Evolutionary conservation across 2,888 invertebrate genomes (phyloP), one percentile per base, ranked within the genome.

Genomic region (Sarcophaga carnaria): DNA sequence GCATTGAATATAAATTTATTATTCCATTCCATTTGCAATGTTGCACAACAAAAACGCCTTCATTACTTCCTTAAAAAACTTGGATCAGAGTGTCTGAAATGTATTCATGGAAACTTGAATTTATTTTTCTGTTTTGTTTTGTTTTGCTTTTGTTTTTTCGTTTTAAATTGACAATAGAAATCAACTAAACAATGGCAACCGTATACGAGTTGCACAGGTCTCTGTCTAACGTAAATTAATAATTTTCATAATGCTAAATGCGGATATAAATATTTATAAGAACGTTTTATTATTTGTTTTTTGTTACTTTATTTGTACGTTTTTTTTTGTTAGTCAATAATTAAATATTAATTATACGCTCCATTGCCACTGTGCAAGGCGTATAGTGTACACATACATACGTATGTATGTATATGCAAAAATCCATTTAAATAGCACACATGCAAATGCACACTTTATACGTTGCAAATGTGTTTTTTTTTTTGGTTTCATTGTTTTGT

Each of bases 291-390:
- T 37, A 8, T 37, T 37, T 37, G 8, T 37, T 37, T 37, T 8
- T 37, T 37, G 10, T 37, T 37, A 37, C 8, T 37, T 2, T 37
- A 37, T 37, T 37, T 37, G 2, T 37, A 10, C 8, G 17, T 4
- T 11, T 14, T 49, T 74, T 77, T 79, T 82, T 82, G 66, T 79
- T 83, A 72, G 37, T 75, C 86, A 79, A 54, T 86, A 79, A 83
- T 76, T 80, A 76, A 72, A 83, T 78, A 87, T 83, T 78, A 87
- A 87, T 87, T 87, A 87, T 87, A 87, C 86, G 83, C 78, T 87
- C 64, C 83, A 81, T 60, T 87, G 83, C 64, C 64, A 75, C 14
- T 47, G 17, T 14, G 54, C 54, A 54, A 54, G 17, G 17, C 37
- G 10, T 10, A 37, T 2, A 37, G 10, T 37, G 8, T 37, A 37